Base-by-base conservation (phyloP, 2,888 invertebrate species). In the Melanophora roralis region DNA sequence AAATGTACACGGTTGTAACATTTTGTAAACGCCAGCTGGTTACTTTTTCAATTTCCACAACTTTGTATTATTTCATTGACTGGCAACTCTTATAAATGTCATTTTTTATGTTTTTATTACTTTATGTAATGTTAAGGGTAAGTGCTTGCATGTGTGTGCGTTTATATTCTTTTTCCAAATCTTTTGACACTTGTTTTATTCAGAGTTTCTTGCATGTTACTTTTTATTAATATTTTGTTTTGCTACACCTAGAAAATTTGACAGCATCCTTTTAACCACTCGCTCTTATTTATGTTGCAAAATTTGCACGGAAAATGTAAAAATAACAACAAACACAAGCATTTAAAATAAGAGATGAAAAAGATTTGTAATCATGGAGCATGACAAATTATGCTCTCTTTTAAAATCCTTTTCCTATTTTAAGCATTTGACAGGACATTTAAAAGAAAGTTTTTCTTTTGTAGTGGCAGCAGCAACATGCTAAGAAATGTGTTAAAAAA, bases 141-240 rank as follows among this genome's bases (percentile, higher is more conserved):
- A 34, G 1, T 16, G 11, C 11, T 1, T 11, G 19, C 11, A 7
- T 9, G 34, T 62, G 11, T 53, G 4, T 43, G 34, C 16, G 40
- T 53, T 38, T 38, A 6, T 5, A 2, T 1, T 53, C 2, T 16
- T 19, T 69, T 36, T n/a, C n/a, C 45, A 53, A 47, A 55, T 64
- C 36, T 14, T 72, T 71, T 79, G 79, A 79, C 79, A 79, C 71
- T 79, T 79, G 71, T 47, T 74, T 79, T 71, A 53, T 32, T 14
- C 14, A 32, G 12, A 27, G 5, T 12, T 68, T 78, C 65, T 59
- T 34, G 34, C 32, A 53, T 55, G 16, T 65, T 40, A 27, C 69
- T 21, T 59, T 27, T 60, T 14, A 32, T 1, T 38, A 14, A 59
- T n/a, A n/a, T n/a, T 75, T 65, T 79, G 79, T 75, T 79, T 59